Evolutionary conservation across 92 coral and sea anemone genomes (phyloP), one percentile per base, ranked within the genome.

Genomic region (Siderastrea radians): DNA sequence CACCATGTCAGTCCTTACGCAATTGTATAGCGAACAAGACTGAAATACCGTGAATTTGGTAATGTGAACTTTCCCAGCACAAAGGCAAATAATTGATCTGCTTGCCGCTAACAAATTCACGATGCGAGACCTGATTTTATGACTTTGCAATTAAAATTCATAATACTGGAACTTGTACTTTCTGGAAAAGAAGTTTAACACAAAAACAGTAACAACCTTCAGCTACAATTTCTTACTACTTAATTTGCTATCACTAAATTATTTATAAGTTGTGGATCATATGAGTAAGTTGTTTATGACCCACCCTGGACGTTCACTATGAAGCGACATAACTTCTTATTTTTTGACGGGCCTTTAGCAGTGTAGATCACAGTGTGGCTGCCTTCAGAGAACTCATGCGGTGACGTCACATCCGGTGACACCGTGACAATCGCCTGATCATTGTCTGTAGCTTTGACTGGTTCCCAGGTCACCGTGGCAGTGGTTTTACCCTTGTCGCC

Each of bases 311-410:
- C 92, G 3, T 53, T 75, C 2, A 93, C 81, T 1, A 64, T 47
- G 49, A 93, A 90, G 46, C 67, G 50, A n/a, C 96, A 90, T 11
- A 38, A 64, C 3, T 52, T 49, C 14, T 80, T 65, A 52, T 84
- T 88, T 48, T 83, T 87, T 12, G 86, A 66, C 3, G 75, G 15
- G 51, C 90, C 96, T 26, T 57, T 91, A 1, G 96, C 94, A 17
- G 78, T 83, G 77, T 77, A 93, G 26, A 55, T 62, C 47, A 93
- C 58, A 1, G 49, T n/a, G 62, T 72, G 89, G 3, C 15, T 82
- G 61, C 96, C 96, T 46, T 87, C 89, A 52, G 80, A n/a, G 54
- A 93, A 83, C 7, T 45, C 86, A 68, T 77, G 66, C 11, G 93
- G 86, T 19, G 90, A 81, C 14, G 67, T 58, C 51, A 83, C 62